Evolutionary conservation across 2,797 vertebrate genomes (phyloP), one percentile per base, ranked within the genome.

Genomic region (Rhadinocentrus ornatus): DNA sequence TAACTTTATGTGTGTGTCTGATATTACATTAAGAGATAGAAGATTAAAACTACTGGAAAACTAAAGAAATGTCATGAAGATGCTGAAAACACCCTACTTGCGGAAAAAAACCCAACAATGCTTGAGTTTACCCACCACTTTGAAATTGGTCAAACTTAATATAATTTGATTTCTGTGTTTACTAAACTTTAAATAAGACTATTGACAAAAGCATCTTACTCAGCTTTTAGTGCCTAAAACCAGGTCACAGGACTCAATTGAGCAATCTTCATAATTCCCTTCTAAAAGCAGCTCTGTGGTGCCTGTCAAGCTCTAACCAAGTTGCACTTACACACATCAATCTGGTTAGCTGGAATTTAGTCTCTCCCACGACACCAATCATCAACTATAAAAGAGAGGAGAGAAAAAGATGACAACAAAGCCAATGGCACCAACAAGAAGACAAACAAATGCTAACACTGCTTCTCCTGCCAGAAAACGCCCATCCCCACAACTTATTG

Each of bases 401-500:
- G 80, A 93, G 87, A 88, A 71, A 88, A 70, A 85, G 92, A 93
- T 73, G 80, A 91, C 66, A 85, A 89, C 86, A 91, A 90, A 88
- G 94, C 90, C 92, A 80, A 83, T 80, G 84, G 91, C 78, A 84
- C 81, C 89, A 91, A 97, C 96, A 97, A 97, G 96, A 89, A 92
- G 85, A 90, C 88, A 91, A 96, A 97, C 96, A 97, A 97, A 96
- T 89, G 94, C 93, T 93, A 93, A 95, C 93, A 95, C 93, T 85
- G 91, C 94, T 92, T 95, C 94, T 93, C 92, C 93, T 93, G 94
- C 90, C 95, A 92, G 88, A 95, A 89, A 94, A 93, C 90, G 83
- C 94, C 94, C 92, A 93, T 94, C 93, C 88, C 70, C 93, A 89
- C 95, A 95, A 98, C 97, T 96, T 94, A 96, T 96, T 95, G 95